Base-by-base conservation (phyloP, 2,888 invertebrate species). In the Clunio marinus region DNA sequence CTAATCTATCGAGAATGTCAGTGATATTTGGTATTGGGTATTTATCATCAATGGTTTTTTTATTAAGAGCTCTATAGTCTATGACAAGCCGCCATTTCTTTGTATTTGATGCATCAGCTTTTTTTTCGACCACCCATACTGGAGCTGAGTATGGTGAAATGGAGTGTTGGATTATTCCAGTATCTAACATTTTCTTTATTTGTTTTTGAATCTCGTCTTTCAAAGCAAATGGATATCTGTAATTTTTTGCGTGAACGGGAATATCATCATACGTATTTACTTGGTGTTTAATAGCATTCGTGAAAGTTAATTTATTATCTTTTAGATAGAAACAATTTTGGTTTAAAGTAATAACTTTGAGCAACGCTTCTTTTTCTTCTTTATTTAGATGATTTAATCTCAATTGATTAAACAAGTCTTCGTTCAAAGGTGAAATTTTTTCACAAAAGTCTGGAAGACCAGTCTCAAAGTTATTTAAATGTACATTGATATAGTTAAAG, bases 101-200 rank as follows among this genome's bases (percentile, higher is more conserved):
- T 70, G 70, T 69, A 59, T 72, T 70, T 69, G 70, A 69, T 35
- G 73, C 69, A 69, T 73, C 72, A n/a, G 68, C 27, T 70, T 75
- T 74, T 70, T 73, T 74, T 17, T 72, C 72, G n/a, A 73, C 74
- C 37, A 73, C 70, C 72, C 72, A 73, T 22, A 75, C 67, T 10
- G 73, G 73, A n/a, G 71, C 69, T 32, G 69, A 71, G 70, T 73
- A 74, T 13, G 72, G 73, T 1, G 71, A 71, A 25, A 70, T 66
- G 10, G 71, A 71, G 2, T 69, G 72, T 37, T 55, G 27, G 8
- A 75, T 73, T 25, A 75, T 74, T 13, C 20, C 62, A 58, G 70
- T 59, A 1, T 59, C 32, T 3, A 59, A n/a, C 59, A 59, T 59
- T 59, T 59, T 24, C 1, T 17, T 20, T 17, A 59, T 35, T 35